Evolutionary conservation across 2,797 vertebrate species (phyloP).

Genomic region (Miichthys miiuy): DNA sequence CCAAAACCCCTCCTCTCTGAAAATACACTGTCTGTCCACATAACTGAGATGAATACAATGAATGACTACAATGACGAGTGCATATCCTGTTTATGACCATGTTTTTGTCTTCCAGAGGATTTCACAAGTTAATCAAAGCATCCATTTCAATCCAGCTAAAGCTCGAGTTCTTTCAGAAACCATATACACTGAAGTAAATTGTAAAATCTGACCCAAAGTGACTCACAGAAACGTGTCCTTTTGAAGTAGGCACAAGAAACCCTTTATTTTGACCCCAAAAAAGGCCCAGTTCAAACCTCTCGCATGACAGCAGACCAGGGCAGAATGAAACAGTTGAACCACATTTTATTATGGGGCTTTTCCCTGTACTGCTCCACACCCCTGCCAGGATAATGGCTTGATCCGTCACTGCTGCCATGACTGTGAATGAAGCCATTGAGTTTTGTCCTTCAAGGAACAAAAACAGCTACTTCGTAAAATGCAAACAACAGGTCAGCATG

Average conservation of each 20-base stretch:
- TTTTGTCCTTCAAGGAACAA: not conserved
- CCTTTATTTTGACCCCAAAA: constrained; percentile 8
- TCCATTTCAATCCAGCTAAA: not conserved
- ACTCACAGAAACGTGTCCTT: not conserved
- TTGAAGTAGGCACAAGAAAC: constrained; percentile 11
- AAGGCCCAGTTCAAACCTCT: constrained; percentile 19
- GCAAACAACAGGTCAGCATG: not conserved
- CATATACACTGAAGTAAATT: not conserved
- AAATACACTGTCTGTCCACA: constrained; percentile 23
- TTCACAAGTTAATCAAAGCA: not conserved
- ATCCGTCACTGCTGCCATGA: constrained; percentile 14
- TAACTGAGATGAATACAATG: constrained; percentile 25
- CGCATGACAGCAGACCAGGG: constrained; percentile 6
- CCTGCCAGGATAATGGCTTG: constrained; percentile 34
- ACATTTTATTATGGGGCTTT: constrained; percentile 47
- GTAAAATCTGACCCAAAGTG: not conserved
- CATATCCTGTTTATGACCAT: constrained; percentile 21
- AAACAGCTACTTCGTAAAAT: constrained; percentile 13
- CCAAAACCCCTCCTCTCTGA: not conserved
- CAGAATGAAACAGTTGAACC: constrained; percentile 49
- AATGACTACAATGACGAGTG: constrained; percentile 14
- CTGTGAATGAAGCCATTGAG: constrained; percentile 28
- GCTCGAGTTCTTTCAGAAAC: not conserved
- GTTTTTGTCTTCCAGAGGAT: not conserved
- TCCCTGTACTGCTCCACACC: constrained; percentile 28